Percentiles rank a stretch among this genome's conserved stretches.
Evolutionary conservation across 1,140 invertebrate species (phyloP).

Genomic region (Melitaea cinxia): DNA sequence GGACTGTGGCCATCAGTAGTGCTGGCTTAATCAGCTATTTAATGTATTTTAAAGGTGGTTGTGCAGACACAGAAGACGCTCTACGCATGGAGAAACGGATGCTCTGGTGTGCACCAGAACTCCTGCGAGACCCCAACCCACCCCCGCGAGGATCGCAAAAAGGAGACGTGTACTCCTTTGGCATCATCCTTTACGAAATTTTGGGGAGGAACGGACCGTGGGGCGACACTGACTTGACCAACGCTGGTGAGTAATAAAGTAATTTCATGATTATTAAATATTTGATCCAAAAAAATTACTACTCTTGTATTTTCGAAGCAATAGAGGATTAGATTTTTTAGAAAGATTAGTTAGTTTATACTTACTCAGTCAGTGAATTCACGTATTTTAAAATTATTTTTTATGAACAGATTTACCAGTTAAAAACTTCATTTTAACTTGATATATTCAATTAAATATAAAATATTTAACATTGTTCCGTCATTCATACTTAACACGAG

Average conservation of each 20-base stretch:
- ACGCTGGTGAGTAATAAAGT: slow-evolving; percentile 78
- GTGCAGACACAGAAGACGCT: slow-evolving; percentile 81
- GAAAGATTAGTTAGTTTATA: too few species aligned
- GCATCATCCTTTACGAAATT: slow-evolving; percentile 88
- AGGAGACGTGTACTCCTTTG: slow-evolving; percentile 88
- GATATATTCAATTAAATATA: too few species aligned
- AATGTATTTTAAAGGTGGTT: slow-evolving; percentile 64
- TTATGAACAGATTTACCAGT: too few species aligned
- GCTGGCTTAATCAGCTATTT: too few species aligned
- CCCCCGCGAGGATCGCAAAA: slow-evolving; percentile 86
- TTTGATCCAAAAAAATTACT: not conserved
- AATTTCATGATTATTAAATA: not conserved
- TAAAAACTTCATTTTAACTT: too few species aligned
- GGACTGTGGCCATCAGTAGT: too few species aligned
- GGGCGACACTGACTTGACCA: slow-evolving; percentile 84
- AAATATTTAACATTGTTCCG: too few species aligned
- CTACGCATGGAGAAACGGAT: slow-evolving; percentile 74
- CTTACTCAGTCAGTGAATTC: too few species aligned
- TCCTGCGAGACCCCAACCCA: slow-evolving; percentile 82
- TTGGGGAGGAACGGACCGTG: slow-evolving; percentile 86
- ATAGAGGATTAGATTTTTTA: too few species aligned
- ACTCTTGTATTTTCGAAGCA: too few species aligned
- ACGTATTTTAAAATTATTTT: too few species aligned
- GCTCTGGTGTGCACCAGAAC: slow-evolving; percentile 87
- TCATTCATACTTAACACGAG: too few species aligned